Percentiles rank a stretch among this genome's conserved stretches.
Evolutionary conservation across 2,113 vertebrate species (phyloP).

Genomic region (Silurus asotus): DNA sequence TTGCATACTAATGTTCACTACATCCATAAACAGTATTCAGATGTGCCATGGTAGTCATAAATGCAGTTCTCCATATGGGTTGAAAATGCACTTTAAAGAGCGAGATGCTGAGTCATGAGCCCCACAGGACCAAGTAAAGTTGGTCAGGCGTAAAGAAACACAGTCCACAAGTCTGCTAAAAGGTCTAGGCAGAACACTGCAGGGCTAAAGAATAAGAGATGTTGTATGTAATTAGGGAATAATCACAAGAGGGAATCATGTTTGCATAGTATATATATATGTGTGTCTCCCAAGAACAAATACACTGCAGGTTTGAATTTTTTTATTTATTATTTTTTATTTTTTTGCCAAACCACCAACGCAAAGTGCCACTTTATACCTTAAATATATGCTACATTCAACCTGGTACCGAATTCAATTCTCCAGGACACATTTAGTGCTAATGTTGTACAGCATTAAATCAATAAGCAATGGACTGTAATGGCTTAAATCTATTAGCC

Average conservation of each 20-base stretch:
- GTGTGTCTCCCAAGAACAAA: slow-evolving; percentile 32
- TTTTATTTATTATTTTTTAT: slow-evolving; percentile 14
- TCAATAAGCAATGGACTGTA: slow-evolving; percentile 66
- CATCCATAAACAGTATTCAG: slow-evolving; percentile 27
- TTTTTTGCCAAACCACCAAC: slow-evolving; percentile 34
- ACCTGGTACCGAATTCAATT: slow-evolving; percentile 34
- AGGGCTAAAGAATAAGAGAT: slow-evolving; percentile 17
- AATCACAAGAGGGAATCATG: slow-evolving; percentile 38
- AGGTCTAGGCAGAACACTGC: slow-evolving; percentile 2
- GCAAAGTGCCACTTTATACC: slow-evolving; percentile 29
- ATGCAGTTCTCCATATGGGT: slow-evolving; percentile 7
- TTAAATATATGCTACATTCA: slow-evolving; percentile 49
- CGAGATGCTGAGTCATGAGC: slow-evolving; percentile 21
- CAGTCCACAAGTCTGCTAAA: slow-evolving; percentile 14
- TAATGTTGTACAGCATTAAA: slow-evolving; percentile 62
- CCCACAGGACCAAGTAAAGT: slow-evolving; percentile 16
- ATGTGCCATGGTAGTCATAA: slow-evolving; percentile 11
- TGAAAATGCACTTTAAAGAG: slow-evolving; percentile 12
- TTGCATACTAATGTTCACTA: slow-evolving; percentile 20
- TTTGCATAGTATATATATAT: slow-evolving; percentile 31
- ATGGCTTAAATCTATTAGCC: slow-evolving; percentile 62
- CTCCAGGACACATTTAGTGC: slow-evolving; percentile 42
- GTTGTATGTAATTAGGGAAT: slow-evolving; percentile 42
- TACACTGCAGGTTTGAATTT: slow-evolving; percentile 34
- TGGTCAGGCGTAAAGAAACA: slow-evolving; percentile 27